Percentiles rank a stretch among this genome's conserved stretches.
phyloP scores from a whole-genome alignment of 2,797 vertebrate species.

The Cuniculus paca region DNA sequence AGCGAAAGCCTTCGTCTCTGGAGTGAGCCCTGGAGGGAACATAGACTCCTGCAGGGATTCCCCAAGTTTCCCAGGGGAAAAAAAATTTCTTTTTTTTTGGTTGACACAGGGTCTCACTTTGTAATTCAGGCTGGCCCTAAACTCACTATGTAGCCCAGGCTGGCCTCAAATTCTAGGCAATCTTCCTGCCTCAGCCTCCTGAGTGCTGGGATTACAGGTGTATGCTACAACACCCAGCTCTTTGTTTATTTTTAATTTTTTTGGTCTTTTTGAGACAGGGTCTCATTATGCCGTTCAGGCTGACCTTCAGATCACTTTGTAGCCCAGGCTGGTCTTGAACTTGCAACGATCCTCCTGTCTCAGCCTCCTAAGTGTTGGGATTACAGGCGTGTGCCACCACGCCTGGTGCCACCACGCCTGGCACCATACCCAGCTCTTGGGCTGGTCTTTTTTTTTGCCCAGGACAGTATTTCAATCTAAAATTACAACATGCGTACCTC shows the following conservation, averaged over 20 bases:
- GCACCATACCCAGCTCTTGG: background rate
- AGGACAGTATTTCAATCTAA: conserved; percentile 5
- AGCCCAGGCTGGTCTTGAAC: background rate
- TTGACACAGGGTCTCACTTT: background rate
- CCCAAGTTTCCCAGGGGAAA: background rate
- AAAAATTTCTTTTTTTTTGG: background rate
- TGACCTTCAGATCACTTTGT: background rate
- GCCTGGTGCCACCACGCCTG: background rate
- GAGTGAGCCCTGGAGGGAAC: background rate
- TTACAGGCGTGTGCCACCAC: background rate
- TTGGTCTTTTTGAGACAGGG: background rate
- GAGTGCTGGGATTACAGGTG: background rate
- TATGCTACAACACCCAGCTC: background rate
- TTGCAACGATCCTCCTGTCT: background rate
- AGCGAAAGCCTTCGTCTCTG: background rate
- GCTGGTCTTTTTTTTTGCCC: background rate
- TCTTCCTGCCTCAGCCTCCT: background rate
- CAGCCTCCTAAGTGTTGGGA: background rate
- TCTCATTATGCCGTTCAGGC: background rate
- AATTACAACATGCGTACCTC: background rate
- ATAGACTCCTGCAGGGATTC: background rate
- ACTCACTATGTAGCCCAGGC: background rate
- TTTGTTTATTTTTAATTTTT: too few relatives aligned
- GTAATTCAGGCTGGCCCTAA: background rate
- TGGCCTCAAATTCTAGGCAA: background rate